Evolutionary conservation across 2,113 vertebrate species (phyloP).

Genomic region (Polypterus senegalus): DNA sequence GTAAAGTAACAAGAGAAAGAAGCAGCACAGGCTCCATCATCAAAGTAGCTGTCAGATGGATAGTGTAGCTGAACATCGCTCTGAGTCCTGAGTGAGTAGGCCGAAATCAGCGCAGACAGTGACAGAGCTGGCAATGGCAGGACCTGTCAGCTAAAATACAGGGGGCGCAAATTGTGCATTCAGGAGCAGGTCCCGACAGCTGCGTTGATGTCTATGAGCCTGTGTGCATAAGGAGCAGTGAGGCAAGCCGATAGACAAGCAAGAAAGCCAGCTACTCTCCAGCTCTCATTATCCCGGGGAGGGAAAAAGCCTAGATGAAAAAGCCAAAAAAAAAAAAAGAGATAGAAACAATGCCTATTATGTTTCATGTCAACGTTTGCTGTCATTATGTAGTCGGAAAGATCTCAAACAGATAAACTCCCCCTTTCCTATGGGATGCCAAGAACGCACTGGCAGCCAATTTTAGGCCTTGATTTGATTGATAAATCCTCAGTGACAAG

Average conservation of each 20-base stretch:
- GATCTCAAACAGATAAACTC: constrained; percentile 62
- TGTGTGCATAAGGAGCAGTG: neutral
- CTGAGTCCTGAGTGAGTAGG: constrained; percentile 26
- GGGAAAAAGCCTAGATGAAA: constrained; percentile 12
- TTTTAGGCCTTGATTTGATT: constrained; percentile 66
- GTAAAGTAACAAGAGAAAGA: constrained; percentile 29
- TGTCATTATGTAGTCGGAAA: constrained; percentile 53
- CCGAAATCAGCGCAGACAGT: constrained; percentile 33
- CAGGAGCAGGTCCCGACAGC: constrained; percentile 34
- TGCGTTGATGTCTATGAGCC: constrained; percentile 11
- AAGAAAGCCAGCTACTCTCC: neutral
- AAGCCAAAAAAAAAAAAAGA: constrained; percentile 22
- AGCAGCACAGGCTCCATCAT: constrained; percentile 16
- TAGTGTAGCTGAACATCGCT: constrained; percentile 20
- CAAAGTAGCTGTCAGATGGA: constrained; percentile 36
- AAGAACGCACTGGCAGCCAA: constrained; percentile 54
- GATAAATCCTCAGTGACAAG: constrained; percentile 74
- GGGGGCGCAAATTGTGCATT: constrained; percentile 24
- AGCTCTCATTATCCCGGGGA: constrained; percentile 15
- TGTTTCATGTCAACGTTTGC: constrained; percentile 49
- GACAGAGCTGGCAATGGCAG: constrained; percentile 34
- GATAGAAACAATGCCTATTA: constrained; percentile 35
- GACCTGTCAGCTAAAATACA: constrained; percentile 44
- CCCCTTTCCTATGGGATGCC: constrained; percentile 50
- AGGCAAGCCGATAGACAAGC: constrained; percentile 16